Evolutionary conservation across 2,113 vertebrate genomes (phyloP), one percentile per base, ranked within the genome.

Genomic region (Mystacornis crossleyi): DNA sequence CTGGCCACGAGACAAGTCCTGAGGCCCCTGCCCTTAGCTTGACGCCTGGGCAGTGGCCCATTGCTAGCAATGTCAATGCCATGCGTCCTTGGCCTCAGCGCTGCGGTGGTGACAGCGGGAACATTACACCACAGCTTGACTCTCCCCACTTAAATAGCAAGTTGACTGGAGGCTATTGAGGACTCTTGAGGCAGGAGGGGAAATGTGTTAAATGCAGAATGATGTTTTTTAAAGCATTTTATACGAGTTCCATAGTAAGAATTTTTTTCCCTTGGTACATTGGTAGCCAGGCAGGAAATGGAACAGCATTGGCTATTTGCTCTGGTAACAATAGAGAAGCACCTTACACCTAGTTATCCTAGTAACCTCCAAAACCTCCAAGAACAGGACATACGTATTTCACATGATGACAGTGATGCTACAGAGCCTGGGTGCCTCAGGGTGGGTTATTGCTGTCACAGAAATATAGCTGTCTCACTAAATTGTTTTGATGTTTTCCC

Each of bases 61-160:
- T 12, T 45, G 10, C 12, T 26, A 29, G 5, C 4, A 61, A 18
- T 14, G 18, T 24, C 31, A 40, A 11, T 48, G n/a, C 3, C 16
- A 2, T 5, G 13, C 0, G 3, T n/a, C 10, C 23, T n/a, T 20
- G 16, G 9, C 12, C 33, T 23, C 34, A 34, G 14, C 36, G 38
- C 31, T 55, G 34, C 26, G 31, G 25, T 18, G 20, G 14, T 69
- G 33, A 31, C 14, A 36, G 19, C 3, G 10, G 33, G 31, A n/a
- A 24, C 23, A n/a, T 53, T 17, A 57, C 13, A 10, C 6, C 28
- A 40, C 10, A 80, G 28, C 18, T 38, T 48, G 36, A 33, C 24
- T 55, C 26, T 26, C 42, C 42, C 62, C 18, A 14, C 10, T 80
- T 51, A 26, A 38, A 38, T 4, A 4, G 23, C 29, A 40, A 29